Conservation (phyloP, 2,797 vertebrate species). For the Cygnus olor region DNA sequence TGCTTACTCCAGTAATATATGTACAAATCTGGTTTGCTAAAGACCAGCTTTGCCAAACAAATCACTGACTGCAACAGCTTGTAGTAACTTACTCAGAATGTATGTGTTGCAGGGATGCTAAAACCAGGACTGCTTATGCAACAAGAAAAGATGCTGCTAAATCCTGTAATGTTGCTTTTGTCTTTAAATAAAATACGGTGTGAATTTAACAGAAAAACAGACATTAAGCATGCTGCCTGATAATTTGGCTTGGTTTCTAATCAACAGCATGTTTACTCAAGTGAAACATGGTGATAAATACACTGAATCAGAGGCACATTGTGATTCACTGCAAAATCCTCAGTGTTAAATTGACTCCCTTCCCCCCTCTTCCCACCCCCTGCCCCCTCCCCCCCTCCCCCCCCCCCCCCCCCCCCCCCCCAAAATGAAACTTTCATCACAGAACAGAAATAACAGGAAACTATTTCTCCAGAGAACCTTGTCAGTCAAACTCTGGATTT, state of each 20-base stretch:
- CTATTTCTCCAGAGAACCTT: background rate
- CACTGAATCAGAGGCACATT: background rate
- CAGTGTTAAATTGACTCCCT: background rate
- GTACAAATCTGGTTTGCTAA: background rate
- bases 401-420: background rate
- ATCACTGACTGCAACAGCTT: background rate
- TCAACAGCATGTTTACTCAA: conserved; percentile 39
- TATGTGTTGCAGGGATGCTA: background rate
- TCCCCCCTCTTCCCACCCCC: too few relatives aligned
- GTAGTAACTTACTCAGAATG: background rate
- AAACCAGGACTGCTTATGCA: background rate
- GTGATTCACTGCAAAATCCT: background rate
- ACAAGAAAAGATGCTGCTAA: background rate
- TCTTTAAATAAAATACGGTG: conserved; percentile 27
- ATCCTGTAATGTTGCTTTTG: conserved; percentile 18
- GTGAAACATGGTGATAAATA: conserved; percentile 5
- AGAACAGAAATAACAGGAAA: background rate
- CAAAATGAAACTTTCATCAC: conserved; percentile 3
- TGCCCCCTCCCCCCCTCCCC: fast-evolving
- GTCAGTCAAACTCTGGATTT: background rate
- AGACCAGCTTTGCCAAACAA: background rate
- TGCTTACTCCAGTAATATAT: background rate
- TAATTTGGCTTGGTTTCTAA: conserved; percentile 41
- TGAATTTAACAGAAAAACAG: conserved; percentile 30
- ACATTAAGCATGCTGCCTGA: background rate